phyloP scores from a whole-genome alignment of 2,888 invertebrate species.

The Drosophila pseudotalamancana region DNA sequence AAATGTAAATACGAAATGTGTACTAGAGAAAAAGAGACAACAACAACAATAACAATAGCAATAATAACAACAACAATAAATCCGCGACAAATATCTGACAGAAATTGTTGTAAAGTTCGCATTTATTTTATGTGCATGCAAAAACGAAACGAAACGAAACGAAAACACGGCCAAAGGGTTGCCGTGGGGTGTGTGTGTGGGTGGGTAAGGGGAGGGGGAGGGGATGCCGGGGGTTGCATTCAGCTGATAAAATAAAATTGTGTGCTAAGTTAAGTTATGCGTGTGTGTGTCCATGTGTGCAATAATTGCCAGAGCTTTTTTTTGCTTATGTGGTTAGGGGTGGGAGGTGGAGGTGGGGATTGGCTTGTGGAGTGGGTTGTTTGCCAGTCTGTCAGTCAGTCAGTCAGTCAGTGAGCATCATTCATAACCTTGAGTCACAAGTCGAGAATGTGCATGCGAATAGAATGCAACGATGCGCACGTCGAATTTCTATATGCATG shows the following conservation, averaged over 20 bases:
- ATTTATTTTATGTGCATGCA: constrained; percentile 73
- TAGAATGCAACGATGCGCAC: constrained; percentile 46
- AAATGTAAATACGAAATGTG: constrained; percentile 57
- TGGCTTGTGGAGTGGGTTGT: too few species aligned
- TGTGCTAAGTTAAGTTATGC: constrained; percentile 35
- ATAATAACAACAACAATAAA: constrained; percentile 7
- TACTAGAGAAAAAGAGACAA: constrained; percentile 7
- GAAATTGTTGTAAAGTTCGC: constrained; percentile 51
- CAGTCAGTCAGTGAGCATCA: constrained; percentile 43
- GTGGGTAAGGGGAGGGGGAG: not conserved
- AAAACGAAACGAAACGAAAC: constrained; percentile 55
- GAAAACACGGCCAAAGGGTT: constrained; percentile 54
- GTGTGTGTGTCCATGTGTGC: constrained; percentile 19
- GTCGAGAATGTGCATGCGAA: constrained; percentile 74
- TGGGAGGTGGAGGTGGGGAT: not conserved
- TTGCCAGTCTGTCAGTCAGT: constrained; percentile 26
- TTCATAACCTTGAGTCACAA: constrained; percentile 75
- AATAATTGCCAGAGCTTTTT: constrained; percentile 54
- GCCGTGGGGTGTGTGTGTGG: too few species aligned
- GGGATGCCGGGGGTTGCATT: constrained; percentile 13
- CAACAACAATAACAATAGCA: not conserved
- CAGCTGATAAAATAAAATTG: constrained; percentile 65
- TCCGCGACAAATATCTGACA: constrained; percentile 51
- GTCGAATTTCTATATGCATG: constrained; percentile 23
- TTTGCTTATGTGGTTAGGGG: not conserved